Percentiles rank a stretch among this genome's conserved stretches.
phyloP scores from a whole-genome alignment of 2,888 invertebrate genomes.

The Brenthis daphne region DNA sequence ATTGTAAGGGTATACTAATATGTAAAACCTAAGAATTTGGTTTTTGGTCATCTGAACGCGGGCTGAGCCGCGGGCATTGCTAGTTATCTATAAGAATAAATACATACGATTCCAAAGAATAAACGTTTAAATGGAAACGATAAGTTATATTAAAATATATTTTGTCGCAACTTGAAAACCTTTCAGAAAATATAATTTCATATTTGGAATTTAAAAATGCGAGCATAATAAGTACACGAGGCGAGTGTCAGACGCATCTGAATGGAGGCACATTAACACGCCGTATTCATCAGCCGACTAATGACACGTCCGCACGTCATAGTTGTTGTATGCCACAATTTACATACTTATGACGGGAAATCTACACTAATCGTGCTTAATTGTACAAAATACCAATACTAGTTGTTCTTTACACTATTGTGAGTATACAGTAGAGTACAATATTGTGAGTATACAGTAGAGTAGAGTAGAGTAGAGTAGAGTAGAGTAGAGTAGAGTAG shows the following conservation, averaged over 20 bases:
- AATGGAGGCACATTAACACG: conserved; percentile 78
- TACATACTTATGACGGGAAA: background rate
- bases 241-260: conserved; percentile 72
- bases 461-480: no score
- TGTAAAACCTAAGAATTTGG: no score
- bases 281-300: conserved; percentile 77
- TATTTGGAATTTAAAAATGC: conserved; percentile 35
- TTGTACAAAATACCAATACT: no score
- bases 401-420: no score
- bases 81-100: background rate
- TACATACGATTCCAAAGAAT: background rate
- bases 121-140: background rate
- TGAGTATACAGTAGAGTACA: no score
- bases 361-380: no score
- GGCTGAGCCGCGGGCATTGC: no score
- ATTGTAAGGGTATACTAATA: no score
- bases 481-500: no score
- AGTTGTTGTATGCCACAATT: conserved; percentile 46
- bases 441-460: no score
- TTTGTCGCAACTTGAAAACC: conserved; percentile 7
- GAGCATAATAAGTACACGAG: conserved; percentile 60
- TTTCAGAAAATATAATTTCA: conserved; percentile 27
- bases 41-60: no score
- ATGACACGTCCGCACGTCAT: conserved; percentile 80
- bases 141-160: conserved; percentile 14